These are phyloP conservation scores for Okapia johnstoni DNA, from an alignment of 2,113 vertebrate species.

Conservation along the genomic window DNA sequence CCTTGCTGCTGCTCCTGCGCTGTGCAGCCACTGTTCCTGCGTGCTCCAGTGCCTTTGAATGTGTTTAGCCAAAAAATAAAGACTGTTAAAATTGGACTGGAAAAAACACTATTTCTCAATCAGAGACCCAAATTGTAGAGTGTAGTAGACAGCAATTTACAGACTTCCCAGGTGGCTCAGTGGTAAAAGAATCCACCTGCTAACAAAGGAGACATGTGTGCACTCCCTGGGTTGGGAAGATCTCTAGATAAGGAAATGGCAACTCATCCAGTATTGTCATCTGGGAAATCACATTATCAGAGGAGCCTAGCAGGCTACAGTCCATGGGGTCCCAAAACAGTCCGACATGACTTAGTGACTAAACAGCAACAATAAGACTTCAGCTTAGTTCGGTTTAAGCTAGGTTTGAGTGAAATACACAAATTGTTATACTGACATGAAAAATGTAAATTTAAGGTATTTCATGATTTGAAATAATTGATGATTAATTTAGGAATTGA, in stretches of 20 bases:
- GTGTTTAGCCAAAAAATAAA: not conserved
- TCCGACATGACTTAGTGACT: not conserved
- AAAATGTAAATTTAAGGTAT: not conserved
- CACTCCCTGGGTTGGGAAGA: not conserved
- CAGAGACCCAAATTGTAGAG: not conserved
- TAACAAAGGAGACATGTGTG: not conserved
- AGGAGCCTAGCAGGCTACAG: not conserved
- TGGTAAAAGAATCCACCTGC: not conserved
- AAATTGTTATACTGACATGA: not conserved
- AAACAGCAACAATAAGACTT: no score
- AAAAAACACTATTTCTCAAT: not conserved
- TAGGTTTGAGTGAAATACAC: not conserved
- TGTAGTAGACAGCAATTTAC: not conserved
- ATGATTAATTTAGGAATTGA: not conserved
- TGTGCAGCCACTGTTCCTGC: no score
- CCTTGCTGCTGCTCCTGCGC: fast-evolving
- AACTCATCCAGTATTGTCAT: not conserved
- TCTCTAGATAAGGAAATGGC: not conserved
- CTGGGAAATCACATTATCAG: not conserved
- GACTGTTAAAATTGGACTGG: not conserved
- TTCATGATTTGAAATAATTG: not conserved
- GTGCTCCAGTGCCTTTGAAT: fast-evolving
- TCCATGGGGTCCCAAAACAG: not conserved
- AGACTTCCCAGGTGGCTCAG: not conserved
- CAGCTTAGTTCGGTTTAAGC: not conserved